Conservation (phyloP, 2,888 invertebrate genomes). For the Crematogaster levior region DNA sequence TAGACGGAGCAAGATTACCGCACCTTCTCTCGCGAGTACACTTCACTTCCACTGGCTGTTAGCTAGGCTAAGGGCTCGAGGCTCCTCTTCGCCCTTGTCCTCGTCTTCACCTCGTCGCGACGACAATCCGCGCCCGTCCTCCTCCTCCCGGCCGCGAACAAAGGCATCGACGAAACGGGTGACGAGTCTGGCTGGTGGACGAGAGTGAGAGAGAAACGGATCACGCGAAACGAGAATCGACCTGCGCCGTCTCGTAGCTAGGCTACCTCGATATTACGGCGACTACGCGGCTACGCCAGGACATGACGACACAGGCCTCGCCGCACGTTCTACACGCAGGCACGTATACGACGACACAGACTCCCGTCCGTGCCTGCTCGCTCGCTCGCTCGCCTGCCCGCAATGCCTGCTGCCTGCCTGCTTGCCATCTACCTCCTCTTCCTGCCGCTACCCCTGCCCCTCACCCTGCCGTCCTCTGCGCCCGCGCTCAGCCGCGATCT, state of each 20-base stretch:
- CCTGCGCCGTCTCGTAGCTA: slow-evolving; percentile 29
- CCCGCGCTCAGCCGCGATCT: slow-evolving; percentile 60
- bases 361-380: slow-evolving; percentile 14
- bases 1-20: slow-evolving; percentile 22
- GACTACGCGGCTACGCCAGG: slow-evolving; percentile 53
- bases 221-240: slow-evolving; percentile 61
- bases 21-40: slow-evolving; percentile 29
- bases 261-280: slow-evolving; percentile 47
- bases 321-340: slow-evolving; percentile 20
- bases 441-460: slow-evolving; percentile 65
- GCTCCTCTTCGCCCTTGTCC: slow-evolving; percentile 7
- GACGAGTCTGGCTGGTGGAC: slow-evolving; percentile 7
- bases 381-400: too few relatives aligned
- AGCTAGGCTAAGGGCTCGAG: slow-evolving; percentile 17
- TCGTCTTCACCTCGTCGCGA: slow-evolving; percentile 49
- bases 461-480: slow-evolving; percentile 51
- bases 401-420: slow-evolving; percentile 6
- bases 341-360: slow-evolving; percentile 60
- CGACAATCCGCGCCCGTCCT: slow-evolving; percentile 51
- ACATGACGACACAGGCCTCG: slow-evolving; percentile 67
- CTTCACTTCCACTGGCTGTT: slow-evolving; percentile 34
- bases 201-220: slow-evolving; percentile 29
- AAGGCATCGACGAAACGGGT: slow-evolving; percentile 75
- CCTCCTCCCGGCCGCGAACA: slow-evolving; percentile 66
- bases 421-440: slow-evolving; percentile 53